These are phyloP conservation scores for Motacilla alba DNA, from an alignment of 2,113 vertebrate species.

Conservation along the genomic window DNA sequence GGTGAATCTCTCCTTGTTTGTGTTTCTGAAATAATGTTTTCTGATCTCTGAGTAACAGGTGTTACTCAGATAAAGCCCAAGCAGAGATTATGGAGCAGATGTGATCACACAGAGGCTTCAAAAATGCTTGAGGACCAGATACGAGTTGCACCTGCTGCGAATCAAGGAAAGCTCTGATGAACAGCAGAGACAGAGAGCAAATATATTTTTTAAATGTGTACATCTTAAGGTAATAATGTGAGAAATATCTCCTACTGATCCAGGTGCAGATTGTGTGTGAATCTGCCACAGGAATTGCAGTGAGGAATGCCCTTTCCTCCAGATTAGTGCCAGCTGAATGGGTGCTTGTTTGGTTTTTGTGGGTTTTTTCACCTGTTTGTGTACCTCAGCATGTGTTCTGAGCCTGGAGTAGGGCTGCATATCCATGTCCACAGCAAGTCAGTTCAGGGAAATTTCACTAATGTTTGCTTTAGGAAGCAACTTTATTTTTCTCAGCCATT, in stretches of 20 bases:
- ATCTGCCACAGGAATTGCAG: not conserved
- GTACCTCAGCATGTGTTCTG: not conserved
- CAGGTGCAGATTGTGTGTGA: not conserved
- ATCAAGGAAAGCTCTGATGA: not conserved
- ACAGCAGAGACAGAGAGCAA: not conserved
- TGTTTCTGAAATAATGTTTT: not conserved
- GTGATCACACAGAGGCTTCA: not conserved
- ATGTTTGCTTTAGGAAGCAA: not conserved
- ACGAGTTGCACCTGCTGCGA: not conserved
- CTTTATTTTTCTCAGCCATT: not conserved
- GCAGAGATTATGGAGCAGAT: not conserved
- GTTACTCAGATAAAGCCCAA: not conserved
- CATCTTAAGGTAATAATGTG: not conserved
- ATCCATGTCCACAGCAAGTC: not conserved
- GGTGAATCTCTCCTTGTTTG: not conserved
- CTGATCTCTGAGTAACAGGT: not conserved
- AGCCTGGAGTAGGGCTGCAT: not conserved
- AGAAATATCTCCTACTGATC: not conserved
- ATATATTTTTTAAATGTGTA: fast-evolving
- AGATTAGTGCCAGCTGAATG: not conserved
- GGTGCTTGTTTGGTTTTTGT: not conserved
- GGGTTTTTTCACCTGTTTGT: not conserved
- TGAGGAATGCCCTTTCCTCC: not conserved
- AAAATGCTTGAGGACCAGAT: not conserved
- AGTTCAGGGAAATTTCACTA: not conserved